Percentiles rank a stretch among this genome's conserved stretches.
Conservation (phyloP, 2,888 invertebrate genomes). For the Drosophila cognata region DNA sequence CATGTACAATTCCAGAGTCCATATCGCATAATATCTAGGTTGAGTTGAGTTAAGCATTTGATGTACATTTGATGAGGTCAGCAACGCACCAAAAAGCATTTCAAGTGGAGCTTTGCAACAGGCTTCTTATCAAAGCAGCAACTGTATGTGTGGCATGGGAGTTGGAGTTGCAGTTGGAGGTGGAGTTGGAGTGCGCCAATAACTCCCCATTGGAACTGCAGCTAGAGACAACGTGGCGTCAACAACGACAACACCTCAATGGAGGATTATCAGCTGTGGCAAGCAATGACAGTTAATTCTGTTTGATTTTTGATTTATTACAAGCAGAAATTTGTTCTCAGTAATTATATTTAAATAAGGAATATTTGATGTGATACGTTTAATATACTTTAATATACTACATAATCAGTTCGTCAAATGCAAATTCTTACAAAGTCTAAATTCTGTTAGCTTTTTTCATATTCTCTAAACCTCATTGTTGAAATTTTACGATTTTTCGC, state of each 20-base stretch:
- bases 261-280: slow-evolving; percentile 55
- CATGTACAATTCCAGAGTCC: slow-evolving; percentile 78
- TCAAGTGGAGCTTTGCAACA: slow-evolving; percentile 40
- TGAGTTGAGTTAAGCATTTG: slow-evolving; percentile 63
- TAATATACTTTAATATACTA: background rate
- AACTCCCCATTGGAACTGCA: slow-evolving; percentile 17
- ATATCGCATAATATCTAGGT: slow-evolving; percentile 57
- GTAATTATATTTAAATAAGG: background rate
- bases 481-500: background rate
- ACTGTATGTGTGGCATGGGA: slow-evolving; percentile 14
- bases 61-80: slow-evolving; percentile 77
- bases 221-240: slow-evolving; percentile 72
- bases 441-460: background rate
- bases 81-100: slow-evolving; percentile 56
- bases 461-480: background rate
- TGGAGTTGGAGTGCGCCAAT: slow-evolving; percentile 4
- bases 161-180: slow-evolving; percentile 5
- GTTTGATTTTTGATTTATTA: slow-evolving; percentile 65
- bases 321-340: slow-evolving; percentile 7
- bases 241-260: slow-evolving; percentile 8
- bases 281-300: slow-evolving; percentile 30
- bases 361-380: background rate
- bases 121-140: slow-evolving; percentile 32
- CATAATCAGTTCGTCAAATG: background rate
- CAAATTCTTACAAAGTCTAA: background rate